A percentile compares a stretch with the other conserved stretches of the same genome.
Evolutionary conservation across 2,113 vertebrate species (phyloP).

Genomic region (Clarias batrachus): DNA sequence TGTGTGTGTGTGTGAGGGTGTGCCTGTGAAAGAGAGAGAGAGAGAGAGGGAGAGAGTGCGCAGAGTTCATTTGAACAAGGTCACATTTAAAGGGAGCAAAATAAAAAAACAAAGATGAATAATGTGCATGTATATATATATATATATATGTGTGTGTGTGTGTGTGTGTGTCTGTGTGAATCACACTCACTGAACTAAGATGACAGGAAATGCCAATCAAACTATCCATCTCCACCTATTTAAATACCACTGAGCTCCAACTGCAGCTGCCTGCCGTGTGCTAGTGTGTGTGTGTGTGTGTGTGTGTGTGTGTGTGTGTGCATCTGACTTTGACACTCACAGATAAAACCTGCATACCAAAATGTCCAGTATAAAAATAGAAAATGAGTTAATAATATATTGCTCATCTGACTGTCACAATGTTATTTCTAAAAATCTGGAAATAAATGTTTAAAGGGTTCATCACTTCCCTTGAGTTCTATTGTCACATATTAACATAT

Average conservation of each 20-base stretch:
- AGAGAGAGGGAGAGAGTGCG: neutral
- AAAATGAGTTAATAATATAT: neutral
- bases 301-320: neutral
- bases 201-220: conserved; percentile 45
- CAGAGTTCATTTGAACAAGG: neutral
- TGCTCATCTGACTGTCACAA: neutral
- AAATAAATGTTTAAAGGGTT: neutral
- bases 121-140: neutral
- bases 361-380: neutral
- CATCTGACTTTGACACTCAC: neutral
- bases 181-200: neutral
- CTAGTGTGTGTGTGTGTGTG: neutral
- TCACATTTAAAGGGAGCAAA: neutral
- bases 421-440: neutral
- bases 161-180: neutral
- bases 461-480: neutral
- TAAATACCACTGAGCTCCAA: conserved; percentile 27
- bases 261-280: conserved; percentile 27
- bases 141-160: conserved; percentile 3
- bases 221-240: conserved; percentile 7
- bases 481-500: neutral
- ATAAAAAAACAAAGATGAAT: neutral
- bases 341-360: neutral
- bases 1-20: neutral
- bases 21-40: neutral